Percentiles rank a stretch among this genome's conserved stretches.
Conservation (phyloP, 2,113 vertebrate genomes). For the Corythaeola cristata region DNA sequence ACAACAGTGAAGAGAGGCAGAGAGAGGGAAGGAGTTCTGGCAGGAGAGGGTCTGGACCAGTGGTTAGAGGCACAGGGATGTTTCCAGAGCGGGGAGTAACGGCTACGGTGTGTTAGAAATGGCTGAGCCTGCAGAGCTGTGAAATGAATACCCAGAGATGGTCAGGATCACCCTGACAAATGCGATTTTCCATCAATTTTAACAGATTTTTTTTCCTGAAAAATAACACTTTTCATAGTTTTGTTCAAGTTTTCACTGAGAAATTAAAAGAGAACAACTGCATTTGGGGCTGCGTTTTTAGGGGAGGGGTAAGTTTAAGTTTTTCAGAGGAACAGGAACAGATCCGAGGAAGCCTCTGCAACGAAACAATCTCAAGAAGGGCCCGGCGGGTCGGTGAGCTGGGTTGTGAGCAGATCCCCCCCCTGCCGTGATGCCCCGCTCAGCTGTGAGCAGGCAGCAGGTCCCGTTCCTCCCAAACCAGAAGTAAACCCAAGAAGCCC, state of each 20-base stretch:
- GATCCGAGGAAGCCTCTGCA: too few species aligned
- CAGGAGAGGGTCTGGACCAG: fast-evolving
- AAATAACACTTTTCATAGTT: neutral
- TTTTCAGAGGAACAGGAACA: neutral
- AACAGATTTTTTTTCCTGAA: neutral
- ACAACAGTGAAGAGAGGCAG: neutral
- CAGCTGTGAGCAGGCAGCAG: neutral
- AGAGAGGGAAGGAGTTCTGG: neutral
- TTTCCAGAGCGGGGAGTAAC: neutral
- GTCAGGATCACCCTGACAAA: neutral
- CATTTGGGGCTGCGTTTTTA: neutral
- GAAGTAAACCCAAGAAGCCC: neutral
- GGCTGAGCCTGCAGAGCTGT: neutral
- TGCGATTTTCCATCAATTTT: neutral
- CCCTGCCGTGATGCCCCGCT: too few species aligned
- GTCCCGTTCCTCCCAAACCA: neutral
- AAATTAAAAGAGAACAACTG: neutral
- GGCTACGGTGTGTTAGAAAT: neutral
- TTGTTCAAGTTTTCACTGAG: neutral
- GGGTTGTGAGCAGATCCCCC: too few species aligned
- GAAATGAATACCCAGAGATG: too few species aligned
- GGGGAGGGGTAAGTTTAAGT: fast-evolving
- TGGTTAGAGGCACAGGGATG: neutral
- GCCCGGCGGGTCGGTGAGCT: too few species aligned
- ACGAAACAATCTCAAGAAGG: too few species aligned